Evolutionary conservation across 2,888 invertebrate genomes (phyloP), one percentile per base, ranked within the genome.

Genomic region (Pimpla rufipes): DNA sequence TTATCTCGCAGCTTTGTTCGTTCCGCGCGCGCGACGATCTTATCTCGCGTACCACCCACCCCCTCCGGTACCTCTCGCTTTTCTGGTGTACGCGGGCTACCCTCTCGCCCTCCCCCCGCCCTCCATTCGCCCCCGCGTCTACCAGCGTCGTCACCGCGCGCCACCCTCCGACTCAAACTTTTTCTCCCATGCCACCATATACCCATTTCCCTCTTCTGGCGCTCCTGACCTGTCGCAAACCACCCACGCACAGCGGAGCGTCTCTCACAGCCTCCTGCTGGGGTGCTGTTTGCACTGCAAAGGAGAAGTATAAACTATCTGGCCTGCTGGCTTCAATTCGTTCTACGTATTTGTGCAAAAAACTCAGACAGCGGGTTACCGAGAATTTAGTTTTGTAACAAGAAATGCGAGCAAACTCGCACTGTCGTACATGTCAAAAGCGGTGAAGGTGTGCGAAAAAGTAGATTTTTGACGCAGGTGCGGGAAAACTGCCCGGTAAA

Each of bases 201-300:
- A 66, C 21, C 62, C 45, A 55, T 59, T 35, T 13, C 67, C 70
- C 83, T 42, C 57, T 68, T 66, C 59, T 66, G 79, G 83, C 87
- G 89, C 91, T 90, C 91, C 92, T 92, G 93, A 93, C 92, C 92
- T 92, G 91, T 90, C 91, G 89, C 92, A 92, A 92, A 80, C 85
- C 47, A 85, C 88, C 90, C 90, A 90, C 91, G 89, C 91, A 87
- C 85, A 86, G 37, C 62, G 16, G 10, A 62, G 10, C 37, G 85
- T 86, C 87, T 59, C 73, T 67, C 42, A 21, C 59, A 11, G 50
- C n/a, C 37, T 66, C 8, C 57, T 37, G 76, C 71, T 75, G 52
- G 74, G 74, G 62, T 73, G 21, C 45, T 10, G 11, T 45, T 2
- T 66, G n/a, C n/a, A 13, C n/a, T 66, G 6, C 13, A 21, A 66